A percentile compares a stretch with the other conserved stretches of the same genome.
Conservation (phyloP, 1,140 invertebrate genomes). For the Polypedilum vanderplanki region DNA sequence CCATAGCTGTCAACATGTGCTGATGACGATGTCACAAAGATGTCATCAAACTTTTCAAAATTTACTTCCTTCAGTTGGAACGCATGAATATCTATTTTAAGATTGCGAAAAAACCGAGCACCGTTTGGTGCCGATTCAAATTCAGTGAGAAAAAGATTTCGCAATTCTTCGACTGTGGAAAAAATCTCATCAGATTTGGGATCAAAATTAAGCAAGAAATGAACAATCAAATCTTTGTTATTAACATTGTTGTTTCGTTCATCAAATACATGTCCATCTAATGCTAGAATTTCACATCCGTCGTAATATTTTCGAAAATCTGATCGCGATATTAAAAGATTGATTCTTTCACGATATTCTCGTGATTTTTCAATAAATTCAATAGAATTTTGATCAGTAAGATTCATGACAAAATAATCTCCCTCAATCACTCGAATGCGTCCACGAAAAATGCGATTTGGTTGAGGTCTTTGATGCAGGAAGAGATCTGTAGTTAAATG, state of each 20-base stretch:
- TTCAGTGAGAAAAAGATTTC: constrained; percentile 49
- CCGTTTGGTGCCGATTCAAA: constrained; percentile 42
- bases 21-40: constrained; percentile 37
- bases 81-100: constrained; percentile 59
- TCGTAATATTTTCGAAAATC: constrained; percentile 47
- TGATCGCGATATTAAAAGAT: constrained; percentile 65
- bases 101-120: constrained; percentile 52
- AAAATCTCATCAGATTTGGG: constrained; percentile 48
- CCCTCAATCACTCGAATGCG: constrained; percentile 62
- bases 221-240: constrained; percentile 58
- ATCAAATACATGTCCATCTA: constrained; percentile 63
- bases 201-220: constrained; percentile 66
- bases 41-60: constrained; percentile 39
- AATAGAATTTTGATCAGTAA: constrained; percentile 58
- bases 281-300: constrained; percentile 41
- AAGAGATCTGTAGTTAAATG: constrained; percentile 63
- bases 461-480: constrained; percentile 62
- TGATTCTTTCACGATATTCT: constrained; percentile 65
- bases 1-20: constrained; percentile 36
- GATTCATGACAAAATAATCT: constrained; percentile 55
- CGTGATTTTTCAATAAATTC: constrained; percentile 59
- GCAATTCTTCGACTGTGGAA: constrained; percentile 46
- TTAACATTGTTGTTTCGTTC: constrained; percentile 52
- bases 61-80: constrained; percentile 55
- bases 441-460: constrained; percentile 71